Base-by-base conservation (phyloP, 1,140 invertebrate species). In the Thaumetopoea pityocampa region DNA sequence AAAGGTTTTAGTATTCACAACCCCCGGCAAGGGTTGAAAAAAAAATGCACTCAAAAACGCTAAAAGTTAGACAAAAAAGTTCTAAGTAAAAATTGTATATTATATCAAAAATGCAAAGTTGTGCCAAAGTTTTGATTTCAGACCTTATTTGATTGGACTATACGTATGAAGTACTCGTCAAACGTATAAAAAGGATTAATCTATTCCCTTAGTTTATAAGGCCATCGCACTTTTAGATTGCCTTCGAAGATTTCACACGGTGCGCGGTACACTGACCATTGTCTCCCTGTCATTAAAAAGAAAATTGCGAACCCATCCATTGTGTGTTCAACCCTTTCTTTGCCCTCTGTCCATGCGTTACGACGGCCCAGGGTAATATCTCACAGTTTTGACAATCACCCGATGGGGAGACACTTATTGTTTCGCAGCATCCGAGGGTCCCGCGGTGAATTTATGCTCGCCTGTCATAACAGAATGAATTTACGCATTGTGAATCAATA, bases 401-500 rank as follows among this genome's bases (percentile, higher is more conserved):
- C 40, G 63, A 62, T 70, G 49, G 67, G 67, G 76, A 72, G 70
- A 66, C 34, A 44, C 18, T 44, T 56, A 77, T 84, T 84, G 74
- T 80, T 67, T 71, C 50, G 67, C 77, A 84, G 77, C 71, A 68
- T 84, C 80, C 68, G 48, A 71, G 70, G 66, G 61, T 77, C 74
- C 73, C 66, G 73, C 56, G 40, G 67, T 51, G 67, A 84, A 78
- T 84, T 81, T 84, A 80, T 77, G 71, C 69, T 69, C 57, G 67
- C 74, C 73, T 84, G 80, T 84, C 80, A 84, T 74, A 84, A 84
- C 77, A 84, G 59, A 78, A 80, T 78, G 66, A 77, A 76, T 78
- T 81, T 74, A 84, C 73, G 80, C 80, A 70, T 81, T 81, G 77
- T 81, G 77, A 78, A 74, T 80, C 77, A 77, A 84, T 83, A 80